Evolutionary conservation across 2,797 vertebrate genomes (phyloP).

Genomic region (Microhierax caerulescens): DNA sequence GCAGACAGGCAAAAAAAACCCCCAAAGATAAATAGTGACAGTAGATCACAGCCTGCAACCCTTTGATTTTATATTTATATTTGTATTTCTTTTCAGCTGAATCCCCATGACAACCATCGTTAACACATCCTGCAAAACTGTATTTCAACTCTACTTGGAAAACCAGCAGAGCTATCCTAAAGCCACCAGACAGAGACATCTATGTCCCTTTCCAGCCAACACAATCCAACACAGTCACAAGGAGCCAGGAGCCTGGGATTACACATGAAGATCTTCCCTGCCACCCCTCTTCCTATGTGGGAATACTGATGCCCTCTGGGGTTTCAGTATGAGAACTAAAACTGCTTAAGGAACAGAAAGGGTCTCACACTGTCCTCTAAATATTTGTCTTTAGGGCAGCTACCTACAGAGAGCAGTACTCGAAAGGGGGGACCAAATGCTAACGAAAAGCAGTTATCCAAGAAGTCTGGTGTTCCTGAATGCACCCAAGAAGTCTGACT

Average conservation of each 20-base stretch:
- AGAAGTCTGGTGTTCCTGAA: background rate
- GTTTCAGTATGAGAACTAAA: background rate
- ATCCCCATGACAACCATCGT: constrained; percentile 34
- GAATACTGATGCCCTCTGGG: background rate
- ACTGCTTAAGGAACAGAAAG: background rate
- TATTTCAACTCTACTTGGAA: background rate
- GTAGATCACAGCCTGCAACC: constrained; percentile 8
- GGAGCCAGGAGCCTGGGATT: background rate
- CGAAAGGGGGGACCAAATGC: accelerated
- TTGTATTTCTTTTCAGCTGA: constrained; percentile 30
- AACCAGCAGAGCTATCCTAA: background rate
- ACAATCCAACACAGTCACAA: accelerated
- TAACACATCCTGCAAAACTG: background rate
- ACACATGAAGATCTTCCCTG: accelerated
- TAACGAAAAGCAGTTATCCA: background rate
- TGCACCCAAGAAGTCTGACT: background rate
- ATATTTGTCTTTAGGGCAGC: background rate
- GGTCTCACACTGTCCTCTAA: background rate
- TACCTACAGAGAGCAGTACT: background rate
- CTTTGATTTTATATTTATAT: constrained; percentile 29
- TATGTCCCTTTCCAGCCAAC: background rate
- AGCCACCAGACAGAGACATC: background rate
- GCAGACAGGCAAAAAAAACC: accelerated
- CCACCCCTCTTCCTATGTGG: background rate
- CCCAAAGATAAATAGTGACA: background rate